phyloP scores from a whole-genome alignment of 2,113 vertebrate genomes.

The Albula goreensis region DNA sequence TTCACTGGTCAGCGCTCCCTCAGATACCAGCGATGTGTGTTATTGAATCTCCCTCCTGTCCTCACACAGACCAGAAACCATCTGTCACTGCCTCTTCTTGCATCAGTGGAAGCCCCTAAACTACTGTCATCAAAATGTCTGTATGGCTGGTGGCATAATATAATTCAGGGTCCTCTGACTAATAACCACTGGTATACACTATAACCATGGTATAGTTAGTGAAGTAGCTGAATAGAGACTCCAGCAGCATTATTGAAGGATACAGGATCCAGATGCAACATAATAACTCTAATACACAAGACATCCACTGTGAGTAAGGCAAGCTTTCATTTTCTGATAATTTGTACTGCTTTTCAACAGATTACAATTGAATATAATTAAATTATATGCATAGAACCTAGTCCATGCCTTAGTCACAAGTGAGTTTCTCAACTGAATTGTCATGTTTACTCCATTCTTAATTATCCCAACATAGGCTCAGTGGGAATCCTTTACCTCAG shows the following conservation, averaged over 20 bases:
- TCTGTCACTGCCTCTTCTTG: background rate
- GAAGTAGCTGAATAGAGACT: background rate
- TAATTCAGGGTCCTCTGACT: background rate
- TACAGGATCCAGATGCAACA: background rate
- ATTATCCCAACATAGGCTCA: too few relatives aligned
- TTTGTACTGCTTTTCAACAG: too few relatives aligned
- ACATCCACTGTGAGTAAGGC: too few relatives aligned
- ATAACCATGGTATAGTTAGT: background rate
- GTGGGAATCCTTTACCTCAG: too few relatives aligned
- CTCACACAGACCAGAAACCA: background rate
- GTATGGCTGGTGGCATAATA: background rate
- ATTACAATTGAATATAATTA: too few relatives aligned
- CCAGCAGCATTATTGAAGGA: background rate
- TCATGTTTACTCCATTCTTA: too few relatives aligned
- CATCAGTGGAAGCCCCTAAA: background rate
- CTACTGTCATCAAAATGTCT: background rate
- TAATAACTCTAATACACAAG: too few relatives aligned
- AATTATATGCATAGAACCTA: too few relatives aligned
- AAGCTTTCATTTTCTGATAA: too few relatives aligned
- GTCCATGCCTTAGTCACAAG: too few relatives aligned
- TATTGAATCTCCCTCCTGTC: background rate
- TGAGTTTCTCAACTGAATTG: too few relatives aligned
- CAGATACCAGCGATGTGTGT: background rate
- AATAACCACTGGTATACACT: background rate
- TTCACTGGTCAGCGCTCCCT: background rate